phyloP scores from a whole-genome alignment of 2,113 vertebrate genomes.

The Tauraco erythrolophus region DNA sequence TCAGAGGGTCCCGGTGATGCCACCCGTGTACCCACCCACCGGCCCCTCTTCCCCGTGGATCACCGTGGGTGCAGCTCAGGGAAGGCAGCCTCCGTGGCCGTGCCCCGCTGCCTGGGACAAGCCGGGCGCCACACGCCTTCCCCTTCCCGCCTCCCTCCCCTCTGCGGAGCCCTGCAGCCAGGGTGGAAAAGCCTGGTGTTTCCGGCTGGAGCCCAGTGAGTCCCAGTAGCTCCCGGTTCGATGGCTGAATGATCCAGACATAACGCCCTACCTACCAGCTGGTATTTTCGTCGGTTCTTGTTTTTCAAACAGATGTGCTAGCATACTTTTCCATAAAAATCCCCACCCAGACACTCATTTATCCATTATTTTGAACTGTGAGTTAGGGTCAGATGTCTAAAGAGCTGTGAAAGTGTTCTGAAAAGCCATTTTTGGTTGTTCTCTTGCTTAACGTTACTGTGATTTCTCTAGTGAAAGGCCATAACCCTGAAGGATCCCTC shows the following conservation, averaged over 20 bases:
- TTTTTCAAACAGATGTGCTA: background rate
- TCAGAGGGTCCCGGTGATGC: rapidly evolving
- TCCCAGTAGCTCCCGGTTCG: background rate
- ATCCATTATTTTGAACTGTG: background rate
- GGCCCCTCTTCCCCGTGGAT: background rate
- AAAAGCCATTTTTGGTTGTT: background rate
- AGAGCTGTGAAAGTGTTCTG: background rate
- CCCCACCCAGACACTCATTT: background rate
- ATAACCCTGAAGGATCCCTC: background rate
- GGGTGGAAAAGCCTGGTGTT: background rate
- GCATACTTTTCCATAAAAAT: background rate
- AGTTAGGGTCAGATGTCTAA: background rate
- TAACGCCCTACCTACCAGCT: background rate
- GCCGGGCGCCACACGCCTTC: rapidly evolving
- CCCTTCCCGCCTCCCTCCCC: rapidly evolving
- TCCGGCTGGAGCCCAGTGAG: background rate
- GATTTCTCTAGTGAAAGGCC: background rate
- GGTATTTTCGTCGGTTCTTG: background rate
- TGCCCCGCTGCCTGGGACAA: background rate
- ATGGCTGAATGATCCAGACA: background rate
- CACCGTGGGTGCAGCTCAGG: rapidly evolving
- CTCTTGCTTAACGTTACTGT: background rate
- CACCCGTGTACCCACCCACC: background rate
- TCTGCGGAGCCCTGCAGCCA: rapidly evolving
- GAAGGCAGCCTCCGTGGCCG: background rate